These are phyloP conservation scores for Drosophila orosa DNA, from an alignment of 1,140 invertebrate genomes.

Conservation along the genomic window DNA sequence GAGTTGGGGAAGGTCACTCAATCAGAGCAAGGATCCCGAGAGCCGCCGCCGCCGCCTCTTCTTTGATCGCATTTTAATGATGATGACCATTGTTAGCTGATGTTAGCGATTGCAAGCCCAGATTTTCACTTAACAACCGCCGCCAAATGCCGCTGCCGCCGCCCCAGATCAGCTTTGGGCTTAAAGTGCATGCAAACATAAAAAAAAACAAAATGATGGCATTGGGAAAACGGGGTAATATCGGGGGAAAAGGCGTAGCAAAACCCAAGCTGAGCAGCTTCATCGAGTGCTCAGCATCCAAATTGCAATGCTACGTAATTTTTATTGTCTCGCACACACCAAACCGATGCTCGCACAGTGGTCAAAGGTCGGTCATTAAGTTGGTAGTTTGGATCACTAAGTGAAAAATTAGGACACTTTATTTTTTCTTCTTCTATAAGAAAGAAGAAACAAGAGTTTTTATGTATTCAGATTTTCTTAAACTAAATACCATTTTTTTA, in stretches of 20 bases:
- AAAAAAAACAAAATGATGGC: constrained; percentile 48
- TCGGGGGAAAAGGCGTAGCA: neutral
- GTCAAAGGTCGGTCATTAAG: neutral
- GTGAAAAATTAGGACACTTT: no score
- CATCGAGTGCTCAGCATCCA: constrained; percentile 54
- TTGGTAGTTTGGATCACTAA: no score
- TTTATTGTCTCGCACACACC: constrained; percentile 69
- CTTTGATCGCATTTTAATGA: constrained; percentile 84
- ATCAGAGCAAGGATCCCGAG: constrained; percentile 54
- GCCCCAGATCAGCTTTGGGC: constrained; percentile 30
- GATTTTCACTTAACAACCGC: constrained; percentile 79
- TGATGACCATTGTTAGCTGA: constrained; percentile 84
- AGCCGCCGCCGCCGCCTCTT: constrained; percentile 20
- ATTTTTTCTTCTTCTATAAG: no score
- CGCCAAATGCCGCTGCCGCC: constrained; percentile 52
- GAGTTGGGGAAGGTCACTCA: constrained; percentile 68
- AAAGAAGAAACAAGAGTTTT: neutral
- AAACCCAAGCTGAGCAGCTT: constrained; percentile 24
- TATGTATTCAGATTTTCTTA: neutral
- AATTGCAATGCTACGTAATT: constrained; percentile 70
- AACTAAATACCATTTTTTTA: neutral
- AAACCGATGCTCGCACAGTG: constrained; percentile 55
- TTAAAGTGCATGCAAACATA: constrained; percentile 79
- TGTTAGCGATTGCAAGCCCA: constrained; percentile 78
- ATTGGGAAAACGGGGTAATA: neutral